Conservation (phyloP, 2,888 invertebrate species). For the Baronia brevicornis region DNA sequence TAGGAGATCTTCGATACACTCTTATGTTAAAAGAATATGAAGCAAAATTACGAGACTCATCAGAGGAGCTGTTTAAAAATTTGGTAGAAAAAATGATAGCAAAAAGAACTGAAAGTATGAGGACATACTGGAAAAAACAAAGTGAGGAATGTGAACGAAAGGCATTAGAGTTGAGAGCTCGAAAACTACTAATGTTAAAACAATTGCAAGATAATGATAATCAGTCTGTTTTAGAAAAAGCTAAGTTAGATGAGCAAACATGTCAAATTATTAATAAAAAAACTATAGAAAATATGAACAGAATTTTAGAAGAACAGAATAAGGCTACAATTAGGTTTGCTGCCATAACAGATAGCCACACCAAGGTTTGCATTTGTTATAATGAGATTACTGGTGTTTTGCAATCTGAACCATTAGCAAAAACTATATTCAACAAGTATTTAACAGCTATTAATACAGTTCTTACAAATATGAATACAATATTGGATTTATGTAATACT, state of each 20-base stretch:
- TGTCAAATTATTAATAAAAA: constrained; percentile 56
- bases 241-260: constrained; percentile 68
- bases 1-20: constrained; percentile 47
- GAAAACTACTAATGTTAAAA: constrained; percentile 55
- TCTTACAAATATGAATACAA: constrained; percentile 53
- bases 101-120: constrained; percentile 45
- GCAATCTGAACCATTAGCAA: constrained; percentile 53
- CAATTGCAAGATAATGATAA: constrained; percentile 71
- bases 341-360: constrained; percentile 74
- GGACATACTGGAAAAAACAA: constrained; percentile 45
- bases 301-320: constrained; percentile 67
- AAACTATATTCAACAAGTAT: constrained; percentile 58
- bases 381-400: constrained; percentile 70
- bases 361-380: constrained; percentile 71
- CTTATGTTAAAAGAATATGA: constrained; percentile 52
- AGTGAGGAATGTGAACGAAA: constrained; percentile 49
- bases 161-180: constrained; percentile 56
- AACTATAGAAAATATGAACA: constrained; percentile 65
- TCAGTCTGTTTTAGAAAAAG: constrained; percentile 49
- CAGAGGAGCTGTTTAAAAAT: constrained; percentile 42
- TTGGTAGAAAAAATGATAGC: constrained; percentile 51
- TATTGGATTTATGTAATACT: constrained; percentile 60
- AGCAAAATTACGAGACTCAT: constrained; percentile 39
- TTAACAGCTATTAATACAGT: constrained; percentile 50
- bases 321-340: constrained; percentile 64